Conservation (phyloP, 2,888 invertebrate species). For the Dusona sp. region DNA sequence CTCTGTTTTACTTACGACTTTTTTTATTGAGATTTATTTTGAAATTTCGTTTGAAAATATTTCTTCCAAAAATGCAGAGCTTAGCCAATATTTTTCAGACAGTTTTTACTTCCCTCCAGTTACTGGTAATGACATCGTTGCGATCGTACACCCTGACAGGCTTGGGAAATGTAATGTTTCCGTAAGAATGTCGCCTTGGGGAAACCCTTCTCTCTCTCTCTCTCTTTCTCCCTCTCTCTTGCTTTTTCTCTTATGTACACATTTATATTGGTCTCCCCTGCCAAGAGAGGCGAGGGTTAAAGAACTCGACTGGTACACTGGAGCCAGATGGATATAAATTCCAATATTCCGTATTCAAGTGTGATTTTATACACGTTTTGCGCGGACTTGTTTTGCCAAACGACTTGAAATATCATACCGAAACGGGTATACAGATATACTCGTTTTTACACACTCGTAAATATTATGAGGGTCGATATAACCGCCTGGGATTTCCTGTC, state of each 20-base stretch:
- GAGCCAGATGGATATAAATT: conserved; percentile 76
- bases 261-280: not conserved
- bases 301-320: conserved; percentile 12
- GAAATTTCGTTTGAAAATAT: too few relatives aligned
- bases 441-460: conserved; percentile 76
- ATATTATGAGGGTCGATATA: conserved; percentile 83
- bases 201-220: conserved; percentile 61
- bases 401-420: conserved; percentile 29
- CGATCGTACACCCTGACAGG: conserved; percentile 62
- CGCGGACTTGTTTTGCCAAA: conserved; percentile 72
- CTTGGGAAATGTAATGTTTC: conserved; percentile 55
- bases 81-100: too few relatives aligned
- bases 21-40: conserved; percentile 23
- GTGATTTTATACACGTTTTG: conserved; percentile 81
- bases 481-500: conserved; percentile 81
- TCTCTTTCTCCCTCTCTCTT: not conserved
- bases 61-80: too few relatives aligned
- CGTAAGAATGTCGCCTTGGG: conserved; percentile 73
- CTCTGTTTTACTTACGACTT: not conserved
- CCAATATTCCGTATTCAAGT: conserved; percentile 80
- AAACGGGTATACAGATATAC: conserved; percentile 2
- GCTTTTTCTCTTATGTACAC: conserved; percentile 7
- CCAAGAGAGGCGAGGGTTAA: not conserved
- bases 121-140: conserved; percentile 62
- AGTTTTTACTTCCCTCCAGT: conserved; percentile 39